phyloP scores from a whole-genome alignment of 2,888 invertebrate genomes.

The Scelioninae gen. 2 region DNA sequence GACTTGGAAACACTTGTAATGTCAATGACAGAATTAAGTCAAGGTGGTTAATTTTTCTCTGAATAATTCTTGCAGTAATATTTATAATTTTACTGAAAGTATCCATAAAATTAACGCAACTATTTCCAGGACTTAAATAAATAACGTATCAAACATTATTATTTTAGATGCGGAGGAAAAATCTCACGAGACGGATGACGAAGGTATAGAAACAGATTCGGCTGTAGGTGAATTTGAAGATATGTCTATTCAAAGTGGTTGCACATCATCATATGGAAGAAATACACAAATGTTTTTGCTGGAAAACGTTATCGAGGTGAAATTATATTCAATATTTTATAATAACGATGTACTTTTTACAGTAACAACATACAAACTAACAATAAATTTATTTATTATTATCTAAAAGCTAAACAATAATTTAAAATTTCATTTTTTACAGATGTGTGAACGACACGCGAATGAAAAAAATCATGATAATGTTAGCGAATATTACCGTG shows the following conservation, averaged over 20 bases:
- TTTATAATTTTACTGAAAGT: too few relatives aligned
- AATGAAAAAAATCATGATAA: slow-evolving; percentile 74
- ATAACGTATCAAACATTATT: neutral
- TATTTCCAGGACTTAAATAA: too few relatives aligned
- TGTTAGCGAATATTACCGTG: slow-evolving; percentile 89
- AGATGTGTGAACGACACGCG: slow-evolving; percentile 78
- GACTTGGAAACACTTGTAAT: slow-evolving; percentile 91
- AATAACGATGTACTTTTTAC: too few relatives aligned
- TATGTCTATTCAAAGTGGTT: slow-evolving; percentile 61
- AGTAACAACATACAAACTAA: too few relatives aligned
- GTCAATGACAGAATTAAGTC: slow-evolving; percentile 84
- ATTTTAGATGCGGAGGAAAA: slow-evolving; percentile 73
- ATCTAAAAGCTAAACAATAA: too few relatives aligned
- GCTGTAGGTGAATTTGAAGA: slow-evolving; percentile 79
- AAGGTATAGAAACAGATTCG: slow-evolving; percentile 93
- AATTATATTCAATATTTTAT: too few relatives aligned
- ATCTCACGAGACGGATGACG: slow-evolving; percentile 84
- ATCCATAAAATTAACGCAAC: too few relatives aligned
- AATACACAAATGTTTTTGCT: slow-evolving; percentile 59
- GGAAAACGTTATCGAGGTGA: slow-evolving; percentile 36
- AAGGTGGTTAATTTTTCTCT: slow-evolving; percentile 50
- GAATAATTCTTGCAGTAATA: neutral
- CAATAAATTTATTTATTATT: neutral
- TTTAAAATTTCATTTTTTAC: too few relatives aligned
- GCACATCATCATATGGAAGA: slow-evolving; percentile 59